A percentile compares a stretch with the other conserved stretches of the same genome.
These are phyloP conservation scores for Vespertilio murinus DNA, from an alignment of 2,797 vertebrate genomes.

Conservation along the genomic window DNA sequence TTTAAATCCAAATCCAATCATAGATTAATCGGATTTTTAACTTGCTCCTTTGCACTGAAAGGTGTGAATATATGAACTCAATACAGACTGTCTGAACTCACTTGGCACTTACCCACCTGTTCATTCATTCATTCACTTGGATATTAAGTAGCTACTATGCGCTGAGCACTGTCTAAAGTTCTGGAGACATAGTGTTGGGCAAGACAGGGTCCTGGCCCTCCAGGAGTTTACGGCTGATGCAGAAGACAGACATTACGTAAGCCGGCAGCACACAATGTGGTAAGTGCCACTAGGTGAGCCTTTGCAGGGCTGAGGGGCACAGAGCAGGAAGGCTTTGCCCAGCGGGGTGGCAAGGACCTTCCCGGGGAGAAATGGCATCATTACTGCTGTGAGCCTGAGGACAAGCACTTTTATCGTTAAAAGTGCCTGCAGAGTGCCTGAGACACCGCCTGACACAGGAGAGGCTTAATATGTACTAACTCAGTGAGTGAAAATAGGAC, in stretches of 20 bases:
- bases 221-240: not conserved
- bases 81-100: not conserved
- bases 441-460: not conserved
- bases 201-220: not conserved
- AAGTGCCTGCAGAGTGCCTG: not conserved
- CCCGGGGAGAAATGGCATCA: not conserved
- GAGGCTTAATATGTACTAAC: not conserved
- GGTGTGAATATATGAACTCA: not conserved
- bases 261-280: not conserved
- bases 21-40: not conserved
- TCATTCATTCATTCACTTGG: not conserved
- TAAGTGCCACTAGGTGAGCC: not conserved
- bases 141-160: not conserved
- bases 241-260: not conserved
- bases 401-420: not conserved
- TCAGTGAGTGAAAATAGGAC: not conserved
- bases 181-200: not conserved
- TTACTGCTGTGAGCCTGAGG: not conserved
- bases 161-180: not conserved
- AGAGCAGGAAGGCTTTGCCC: not conserved
- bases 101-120: not conserved
- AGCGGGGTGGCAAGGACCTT: not conserved
- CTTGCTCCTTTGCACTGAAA: not conserved
- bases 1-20: slow-evolving; percentile 8
- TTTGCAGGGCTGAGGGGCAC: not conserved